Base-by-base conservation (phyloP, 1,140 invertebrate species). In the Drosophila auraria region DNA sequence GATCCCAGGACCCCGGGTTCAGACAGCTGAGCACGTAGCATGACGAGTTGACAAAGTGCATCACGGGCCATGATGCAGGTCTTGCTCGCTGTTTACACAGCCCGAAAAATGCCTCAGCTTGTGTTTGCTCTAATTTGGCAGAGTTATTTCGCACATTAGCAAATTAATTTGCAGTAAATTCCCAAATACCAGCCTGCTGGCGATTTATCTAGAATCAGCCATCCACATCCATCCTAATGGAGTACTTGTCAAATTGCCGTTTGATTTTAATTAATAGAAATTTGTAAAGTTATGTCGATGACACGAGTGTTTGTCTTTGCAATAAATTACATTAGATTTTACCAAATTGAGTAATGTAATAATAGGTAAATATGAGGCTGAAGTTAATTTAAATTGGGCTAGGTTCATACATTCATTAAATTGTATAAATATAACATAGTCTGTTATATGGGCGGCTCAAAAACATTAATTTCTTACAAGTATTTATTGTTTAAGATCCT, bases 31-130 rank as follows among this genome's bases (percentile, higher is more conserved):
- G 78, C 74, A 87, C 83, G 80, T 83, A 72, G 81, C 83, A 89
- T 89, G 82, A 89, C 74, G 84, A 90, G 86, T 83, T 90, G 86
- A 90, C 86, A 90, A 89, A 89, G 86, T 89, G 83, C 83, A 87
- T 59, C 80, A 78, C 57, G 50, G 74, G 69, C 78, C 63, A 57
- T 42, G 17, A 42, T 53, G 27, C 61, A 44, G 25, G 45, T 63
- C 38, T 63, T 76, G 42, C 45, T 47, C 30, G 23, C 15, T 78
- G 68, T 73, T 62, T 83, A 79, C 81, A 83, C 64, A 63, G 80
- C 49, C 9, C 61, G 38, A 71, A 59, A 83, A 82, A 59, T 66
- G 60, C 17, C n/a, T 20, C 5, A 14, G 6, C 36, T 47, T 71
- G 63, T 71, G 64, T 57, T 49, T 51, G 53, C 25, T 25, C 7